Percentiles rank a stretch among this genome's conserved stretches.
These are phyloP conservation scores for Horisme vitalbata DNA, from an alignment of 2,888 invertebrate species.

Conservation along the genomic window DNA sequence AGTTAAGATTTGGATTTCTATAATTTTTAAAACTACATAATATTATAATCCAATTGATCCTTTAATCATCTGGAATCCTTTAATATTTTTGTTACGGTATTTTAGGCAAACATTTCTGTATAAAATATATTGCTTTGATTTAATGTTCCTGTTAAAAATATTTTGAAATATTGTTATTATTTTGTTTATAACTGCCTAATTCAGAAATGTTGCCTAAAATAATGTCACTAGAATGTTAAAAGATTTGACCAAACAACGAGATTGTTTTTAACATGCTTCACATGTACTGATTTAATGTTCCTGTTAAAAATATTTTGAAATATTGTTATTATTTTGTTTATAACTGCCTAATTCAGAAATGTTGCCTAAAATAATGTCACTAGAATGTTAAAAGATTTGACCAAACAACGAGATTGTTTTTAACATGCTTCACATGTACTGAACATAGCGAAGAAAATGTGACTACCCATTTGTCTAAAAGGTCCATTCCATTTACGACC, in stretches of 20 bases:
- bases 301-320: too few species aligned
- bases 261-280: conserved; percentile 42
- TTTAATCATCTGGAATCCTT: too few species aligned
- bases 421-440: conserved; percentile 42
- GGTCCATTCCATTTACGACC: conserved; percentile 35
- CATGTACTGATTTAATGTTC: too few species aligned
- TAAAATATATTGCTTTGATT: too few species aligned
- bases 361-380: background rate
- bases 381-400: conserved; percentile 8
- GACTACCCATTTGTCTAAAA: conserved; percentile 47
- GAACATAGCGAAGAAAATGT: conserved; percentile 43
- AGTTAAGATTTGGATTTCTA: too few species aligned
- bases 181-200: background rate
- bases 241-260: conserved; percentile 25
- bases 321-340: background rate
- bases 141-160: too few species aligned
- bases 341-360: background rate
- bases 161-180: too few species aligned
- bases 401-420: conserved; percentile 34
- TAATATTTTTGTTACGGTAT: too few species aligned
- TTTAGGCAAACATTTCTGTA: too few species aligned
- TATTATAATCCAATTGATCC: too few species aligned
- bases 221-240: background rate
- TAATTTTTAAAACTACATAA: too few species aligned
- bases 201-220: background rate